Percentiles rank a stretch among this genome's conserved stretches.
phyloP scores from a whole-genome alignment of 2,888 invertebrate species.

The Tenthredo scrophulariae region DNA sequence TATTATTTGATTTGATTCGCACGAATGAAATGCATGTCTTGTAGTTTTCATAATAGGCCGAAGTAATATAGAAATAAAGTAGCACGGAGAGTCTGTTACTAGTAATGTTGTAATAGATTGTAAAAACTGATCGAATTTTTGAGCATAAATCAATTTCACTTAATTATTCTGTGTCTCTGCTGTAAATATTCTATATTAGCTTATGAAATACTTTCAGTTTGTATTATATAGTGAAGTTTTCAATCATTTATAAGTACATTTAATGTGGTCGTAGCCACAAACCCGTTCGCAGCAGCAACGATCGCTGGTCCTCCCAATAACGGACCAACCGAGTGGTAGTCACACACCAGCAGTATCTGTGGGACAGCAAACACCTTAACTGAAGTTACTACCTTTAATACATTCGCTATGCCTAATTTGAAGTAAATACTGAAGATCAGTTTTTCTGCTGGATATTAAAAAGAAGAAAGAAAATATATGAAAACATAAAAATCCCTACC shows the following conservation, averaged over 20 bases:
- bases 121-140: not conserved
- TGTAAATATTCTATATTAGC: not conserved
- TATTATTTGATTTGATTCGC: not conserved
- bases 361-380: conserved; percentile 15
- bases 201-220: not conserved
- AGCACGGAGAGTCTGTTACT: not conserved
- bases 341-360: conserved; percentile 28
- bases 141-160: not conserved
- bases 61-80: not conserved
- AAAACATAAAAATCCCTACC: not conserved
- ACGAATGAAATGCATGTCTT: not conserved
- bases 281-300: conserved; percentile 74
- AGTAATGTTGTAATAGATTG: not conserved
- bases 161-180: not conserved
- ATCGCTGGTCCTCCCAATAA: conserved; percentile 66
- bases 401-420: conserved; percentile 37
- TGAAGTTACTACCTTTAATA: not conserved
- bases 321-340: conserved; percentile 74
- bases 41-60: not conserved
- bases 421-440: conserved; percentile 1
- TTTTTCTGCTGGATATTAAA: conserved; percentile 38
- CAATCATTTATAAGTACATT: conserved; percentile 51
- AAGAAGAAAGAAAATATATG: not conserved
- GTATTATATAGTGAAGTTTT: not conserved
- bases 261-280: conserved; percentile 70